A percentile compares a stretch with the other conserved stretches of the same genome.
These are phyloP conservation scores for Pachyuromys duprasi DNA, from an alignment of 2,797 vertebrate genomes.

Conservation along the genomic window DNA sequence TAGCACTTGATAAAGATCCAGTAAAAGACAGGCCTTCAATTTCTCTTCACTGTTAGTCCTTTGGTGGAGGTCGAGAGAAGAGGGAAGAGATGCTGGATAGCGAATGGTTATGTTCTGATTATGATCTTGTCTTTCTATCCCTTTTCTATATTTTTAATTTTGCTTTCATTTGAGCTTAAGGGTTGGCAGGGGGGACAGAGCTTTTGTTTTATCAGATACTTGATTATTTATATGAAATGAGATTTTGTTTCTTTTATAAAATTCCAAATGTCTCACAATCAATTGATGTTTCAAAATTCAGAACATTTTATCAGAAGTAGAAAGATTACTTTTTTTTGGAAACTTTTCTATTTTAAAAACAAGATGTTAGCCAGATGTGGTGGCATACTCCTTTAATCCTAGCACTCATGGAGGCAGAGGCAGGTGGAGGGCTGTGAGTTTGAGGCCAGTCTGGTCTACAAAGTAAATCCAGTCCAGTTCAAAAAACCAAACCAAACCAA, in stretches of 20 bases:
- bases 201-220: slow-evolving; percentile 16
- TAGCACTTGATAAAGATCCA: slow-evolving; percentile 1
- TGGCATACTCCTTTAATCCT: too few species aligned
- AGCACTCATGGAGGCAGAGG: too few species aligned
- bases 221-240: slow-evolving; percentile 17
- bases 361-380: background rate
- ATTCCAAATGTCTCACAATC: background rate
- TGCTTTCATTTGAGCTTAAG: background rate
- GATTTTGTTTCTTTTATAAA: slow-evolving; percentile 37
- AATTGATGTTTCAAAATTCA: background rate
- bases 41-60: background rate
- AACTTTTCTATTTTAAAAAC: background rate
- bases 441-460: too few species aligned
- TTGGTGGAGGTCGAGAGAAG: background rate
- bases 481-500: too few species aligned
- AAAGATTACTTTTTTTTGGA: background rate
- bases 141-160: background rate
- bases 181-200: background rate
- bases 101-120: background rate
- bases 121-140: background rate
- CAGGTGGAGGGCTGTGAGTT: too few species aligned
- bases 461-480: too few species aligned
- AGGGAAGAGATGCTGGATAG: background rate
- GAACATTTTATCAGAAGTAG: background rate
- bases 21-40: background rate